These are phyloP conservation scores for Chaetorhynchus papuensis DNA, from an alignment of 2,113 vertebrate genomes.

Conservation along the genomic window DNA sequence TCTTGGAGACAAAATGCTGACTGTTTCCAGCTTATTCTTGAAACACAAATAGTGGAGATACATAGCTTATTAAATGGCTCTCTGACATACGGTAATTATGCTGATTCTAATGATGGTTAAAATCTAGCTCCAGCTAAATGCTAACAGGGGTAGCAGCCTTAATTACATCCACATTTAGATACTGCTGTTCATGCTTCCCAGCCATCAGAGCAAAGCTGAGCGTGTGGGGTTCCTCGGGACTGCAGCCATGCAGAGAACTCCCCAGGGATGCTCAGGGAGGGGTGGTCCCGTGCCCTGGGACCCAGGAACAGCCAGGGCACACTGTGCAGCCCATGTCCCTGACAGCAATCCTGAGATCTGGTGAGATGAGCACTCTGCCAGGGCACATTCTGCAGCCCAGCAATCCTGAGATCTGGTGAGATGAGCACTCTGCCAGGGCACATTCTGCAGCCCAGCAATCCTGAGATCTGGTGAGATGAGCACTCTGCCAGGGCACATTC, in stretches of 20 bases:
- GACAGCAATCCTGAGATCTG: too few relatives aligned
- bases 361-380: too few relatives aligned
- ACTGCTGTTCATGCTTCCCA: neutral
- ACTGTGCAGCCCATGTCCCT: neutral
- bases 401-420: too few relatives aligned
- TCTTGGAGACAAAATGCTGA: neutral
- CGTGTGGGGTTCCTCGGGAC: neutral
- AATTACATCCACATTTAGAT: neutral
- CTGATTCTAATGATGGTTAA: neutral
- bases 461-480: too few relatives aligned
- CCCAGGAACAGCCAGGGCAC: rapidly evolving
- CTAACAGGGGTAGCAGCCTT: neutral
- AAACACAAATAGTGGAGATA: neutral
- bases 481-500: too few relatives aligned
- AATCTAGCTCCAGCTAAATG: neutral
- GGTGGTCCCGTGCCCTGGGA: neutral
- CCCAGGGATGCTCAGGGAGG: neutral
- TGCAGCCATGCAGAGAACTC: neutral
- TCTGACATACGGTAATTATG: neutral
- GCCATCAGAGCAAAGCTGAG: neutral
- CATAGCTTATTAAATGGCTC: neutral
- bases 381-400: too few relatives aligned
- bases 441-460: too few relatives aligned
- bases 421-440: too few relatives aligned
- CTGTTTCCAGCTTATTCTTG: neutral